phyloP scores from a whole-genome alignment of 2,888 invertebrate genomes.

The Acanthopleura granulata region DNA sequence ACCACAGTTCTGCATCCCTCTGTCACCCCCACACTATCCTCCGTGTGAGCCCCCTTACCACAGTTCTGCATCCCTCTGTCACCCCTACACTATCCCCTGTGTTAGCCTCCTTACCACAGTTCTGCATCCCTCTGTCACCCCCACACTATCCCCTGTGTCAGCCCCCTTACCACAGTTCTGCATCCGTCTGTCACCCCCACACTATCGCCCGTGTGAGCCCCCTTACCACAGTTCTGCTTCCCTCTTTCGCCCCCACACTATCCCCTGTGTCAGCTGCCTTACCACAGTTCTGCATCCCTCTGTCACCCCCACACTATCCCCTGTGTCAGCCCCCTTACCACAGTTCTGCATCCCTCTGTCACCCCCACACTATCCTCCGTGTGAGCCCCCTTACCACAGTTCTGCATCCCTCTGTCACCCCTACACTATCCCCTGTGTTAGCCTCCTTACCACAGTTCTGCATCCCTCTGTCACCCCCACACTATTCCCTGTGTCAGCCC shows the following conservation, averaged over 20 bases:
- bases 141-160: slow-evolving; percentile 50
- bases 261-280: too few relatives aligned
- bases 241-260: slow-evolving; percentile 52
- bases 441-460: too few relatives aligned
- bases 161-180: too few relatives aligned
- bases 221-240: too few relatives aligned
- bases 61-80: slow-evolving; percentile 59
- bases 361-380: slow-evolving; percentile 51
- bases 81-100: slow-evolving; percentile 53
- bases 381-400: too few relatives aligned
- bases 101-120: too few relatives aligned
- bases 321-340: too few relatives aligned
- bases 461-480: slow-evolving; percentile 59
- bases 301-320: slow-evolving; percentile 50
- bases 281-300: too few relatives aligned
- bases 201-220: slow-evolving; percentile 42
- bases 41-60: too few relatives aligned
- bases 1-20: too few relatives aligned
- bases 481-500: too few relatives aligned
- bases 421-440: slow-evolving; percentile 50
- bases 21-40: slow-evolving; percentile 50
- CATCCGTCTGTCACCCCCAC: slow-evolving; percentile 61
- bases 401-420: slow-evolving; percentile 59
- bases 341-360: slow-evolving; percentile 59
- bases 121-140: slow-evolving; percentile 59